Base-by-base conservation (phyloP, 2,797 vertebrate genomes). In the Coccyzus lansbergi region DNA sequence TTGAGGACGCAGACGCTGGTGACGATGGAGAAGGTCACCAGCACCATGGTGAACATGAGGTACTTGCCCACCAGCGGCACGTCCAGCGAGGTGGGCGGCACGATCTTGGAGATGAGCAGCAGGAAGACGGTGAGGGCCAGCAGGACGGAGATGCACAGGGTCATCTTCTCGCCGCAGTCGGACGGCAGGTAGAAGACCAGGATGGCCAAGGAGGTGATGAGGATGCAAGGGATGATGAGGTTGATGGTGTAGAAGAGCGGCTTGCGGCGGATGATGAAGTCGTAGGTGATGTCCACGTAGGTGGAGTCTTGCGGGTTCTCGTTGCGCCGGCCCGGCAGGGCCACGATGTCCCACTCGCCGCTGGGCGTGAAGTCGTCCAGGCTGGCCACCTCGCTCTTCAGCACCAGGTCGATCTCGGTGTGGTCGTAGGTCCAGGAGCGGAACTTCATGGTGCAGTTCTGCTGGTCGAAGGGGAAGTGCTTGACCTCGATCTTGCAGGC, bases 231-330 rank as follows among this genome's bases (percentile, higher is more conserved):
- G 93, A 99, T 99, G 97, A 99, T 99, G 91, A 99, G 98, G 93
- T 99, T 99, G 97, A 99, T 99, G 95, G 99, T 99, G 97, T 99
- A 99, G 97, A 99, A 99, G 58, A 99, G 99, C 0, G 99, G 99
- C 94, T 99, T 99, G 90, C 99, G 98, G 55, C 99, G 98, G 51
- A 99, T 99, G 88, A 99, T 98, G 97, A 99, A 99, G 97, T 99
- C 99, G 0, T 99, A 99, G 0, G 99, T 99, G 97, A 99, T 99
- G 96, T 99, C 99, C 94, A 99, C 99, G 1, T 99, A 99, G 38
- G 99, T 98, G 80, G 99, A 98, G 95, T 99, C 99, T 0, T 98
- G 98, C 0, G 99, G 99, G 97, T 99, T 99, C 97, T 99, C 99
- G 0, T 99, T 99, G 40, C 99, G 98, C 42, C 99, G 97, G 5